phyloP scores from a whole-genome alignment of 1,140 invertebrate genomes.

The Aphelenchoides fujianensis region DNA sequence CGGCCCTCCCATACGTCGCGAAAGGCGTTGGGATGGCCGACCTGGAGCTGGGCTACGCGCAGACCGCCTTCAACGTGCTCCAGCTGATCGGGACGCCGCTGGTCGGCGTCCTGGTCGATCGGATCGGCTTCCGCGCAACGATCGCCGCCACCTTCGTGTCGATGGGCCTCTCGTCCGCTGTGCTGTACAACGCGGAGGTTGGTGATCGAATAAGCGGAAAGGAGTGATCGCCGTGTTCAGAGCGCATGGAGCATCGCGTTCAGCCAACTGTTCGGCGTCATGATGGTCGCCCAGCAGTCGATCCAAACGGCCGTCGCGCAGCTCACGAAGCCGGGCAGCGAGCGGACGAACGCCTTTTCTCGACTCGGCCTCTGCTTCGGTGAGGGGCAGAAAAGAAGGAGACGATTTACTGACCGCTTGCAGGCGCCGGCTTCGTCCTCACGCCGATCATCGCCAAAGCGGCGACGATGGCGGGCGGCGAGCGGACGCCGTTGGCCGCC shows the following conservation, averaged over 20 bases:
- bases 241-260: neutral
- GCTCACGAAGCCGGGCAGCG: constrained; percentile 10
- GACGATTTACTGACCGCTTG: neutral
- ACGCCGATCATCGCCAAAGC: constrained; percentile 22
- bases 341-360: constrained; percentile 14
- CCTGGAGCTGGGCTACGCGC: neutral
- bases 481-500: neutral
- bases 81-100: constrained; percentile 2
- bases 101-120: neutral
- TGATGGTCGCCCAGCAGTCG: constrained; percentile 7
- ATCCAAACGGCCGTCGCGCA: constrained; percentile 18
- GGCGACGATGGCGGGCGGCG: neutral
- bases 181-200: constrained; percentile 7
- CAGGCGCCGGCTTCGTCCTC: constrained; percentile 20
- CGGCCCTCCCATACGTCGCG: neutral
- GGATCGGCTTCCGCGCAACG: neutral
- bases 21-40: neutral
- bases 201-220: neutral
- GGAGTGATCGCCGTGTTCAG: neutral
- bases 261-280: constrained; percentile 6
- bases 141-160: neutral
- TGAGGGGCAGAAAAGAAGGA: neutral
- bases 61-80: constrained; percentile 13
- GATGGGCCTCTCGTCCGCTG: neutral
- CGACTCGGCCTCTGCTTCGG: constrained; percentile 12